Evolutionary conservation across 2,888 invertebrate genomes (phyloP), one percentile per base, ranked within the genome.

Genomic region (Therioaphis trifolii): DNA sequence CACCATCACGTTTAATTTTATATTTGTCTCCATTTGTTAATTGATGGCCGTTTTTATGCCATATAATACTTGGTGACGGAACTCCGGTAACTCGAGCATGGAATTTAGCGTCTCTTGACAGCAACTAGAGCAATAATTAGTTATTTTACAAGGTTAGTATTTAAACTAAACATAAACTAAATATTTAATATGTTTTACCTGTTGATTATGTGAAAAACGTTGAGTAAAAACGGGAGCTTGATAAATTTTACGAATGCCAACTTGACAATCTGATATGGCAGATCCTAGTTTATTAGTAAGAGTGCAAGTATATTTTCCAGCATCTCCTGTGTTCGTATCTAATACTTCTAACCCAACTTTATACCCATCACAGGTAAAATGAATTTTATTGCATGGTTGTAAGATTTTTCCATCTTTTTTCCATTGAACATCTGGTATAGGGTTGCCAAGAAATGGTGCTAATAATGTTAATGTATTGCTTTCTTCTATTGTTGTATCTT

Each of bases 11-110:
- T 87, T 92, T 92, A 69, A 96, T 90, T 85, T 91, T 91, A 88
- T 94, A 95, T 88, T 95, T 96, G 76, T 93, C 92, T 2, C 91
- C 90, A 0, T 89, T 89, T 68, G 89, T 87, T 24, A 98, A 91
- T 0, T 92, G 93, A 84, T 92, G 90, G 11, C 94, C 95, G 89
- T 96, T 93, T 89, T 94, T 94, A 89, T 92, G 94, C 98, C 98
- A 98, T 0, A 92, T 90, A 27, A 98, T 91, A 14, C 95, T 95
- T 0, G 98, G 97, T 68, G 92, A 90, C 0, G 96, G 96, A 4
- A 95, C 91, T 12, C 96, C 96, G 76, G 91, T 92, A 0, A 96
- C 93, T 2, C 94, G 92, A 0, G 94, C 95, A 0, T 93, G 92
- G 89, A 96, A 94, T 87, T 95, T 96, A 1, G 94, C 95, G 88